Evolutionary conservation across 35 echinoderm and acorn worm genomes (phyloP).

Genomic region (Ptychodera flava): DNA sequence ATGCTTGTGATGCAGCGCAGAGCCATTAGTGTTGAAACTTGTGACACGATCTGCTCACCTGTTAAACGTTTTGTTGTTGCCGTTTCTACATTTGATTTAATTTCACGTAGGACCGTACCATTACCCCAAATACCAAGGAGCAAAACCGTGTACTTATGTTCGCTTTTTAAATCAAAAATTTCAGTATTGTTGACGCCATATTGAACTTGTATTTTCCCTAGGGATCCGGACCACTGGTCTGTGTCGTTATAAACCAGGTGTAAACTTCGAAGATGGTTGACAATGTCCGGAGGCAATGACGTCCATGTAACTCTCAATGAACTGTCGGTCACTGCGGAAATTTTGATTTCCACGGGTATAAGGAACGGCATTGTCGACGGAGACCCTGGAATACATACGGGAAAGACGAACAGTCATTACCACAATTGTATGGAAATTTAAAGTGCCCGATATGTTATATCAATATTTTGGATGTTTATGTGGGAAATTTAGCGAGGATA

Average conservation of each 20-base stretch:
- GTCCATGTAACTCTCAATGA: slow-evolving; percentile 47
- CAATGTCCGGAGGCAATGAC: slow-evolving; percentile 42
- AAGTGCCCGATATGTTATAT: neutral
- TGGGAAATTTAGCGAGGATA: neutral
- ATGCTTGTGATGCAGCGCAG: no score
- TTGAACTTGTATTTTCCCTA: neutral
- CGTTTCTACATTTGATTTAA: slow-evolving; percentile 49
- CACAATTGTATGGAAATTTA: neutral
- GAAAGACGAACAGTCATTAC: neutral
- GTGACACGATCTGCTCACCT: no score
- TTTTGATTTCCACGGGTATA: slow-evolving; percentile 43
- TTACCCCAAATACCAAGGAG: slow-evolving; percentile 84
- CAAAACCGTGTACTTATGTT: slow-evolving; percentile 58
- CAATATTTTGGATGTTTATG: neutral
- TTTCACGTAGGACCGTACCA: slow-evolving; percentile 72
- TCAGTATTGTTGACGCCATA: neutral
- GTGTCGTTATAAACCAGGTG: slow-evolving; percentile 22
- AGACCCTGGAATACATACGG: neutral
- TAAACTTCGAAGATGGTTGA: slow-evolving; percentile 42
- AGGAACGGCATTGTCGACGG: slow-evolving; percentile 41
- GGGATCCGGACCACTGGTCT: neutral
- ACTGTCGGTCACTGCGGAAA: slow-evolving; percentile 7
- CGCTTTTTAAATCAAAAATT: slow-evolving; percentile 48
- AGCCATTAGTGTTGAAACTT: no score
- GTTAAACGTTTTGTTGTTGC: slow-evolving; percentile 4